Conservation (phyloP, 2,113 vertebrate genomes). For the Heloderma charlesbogerti region DNA sequence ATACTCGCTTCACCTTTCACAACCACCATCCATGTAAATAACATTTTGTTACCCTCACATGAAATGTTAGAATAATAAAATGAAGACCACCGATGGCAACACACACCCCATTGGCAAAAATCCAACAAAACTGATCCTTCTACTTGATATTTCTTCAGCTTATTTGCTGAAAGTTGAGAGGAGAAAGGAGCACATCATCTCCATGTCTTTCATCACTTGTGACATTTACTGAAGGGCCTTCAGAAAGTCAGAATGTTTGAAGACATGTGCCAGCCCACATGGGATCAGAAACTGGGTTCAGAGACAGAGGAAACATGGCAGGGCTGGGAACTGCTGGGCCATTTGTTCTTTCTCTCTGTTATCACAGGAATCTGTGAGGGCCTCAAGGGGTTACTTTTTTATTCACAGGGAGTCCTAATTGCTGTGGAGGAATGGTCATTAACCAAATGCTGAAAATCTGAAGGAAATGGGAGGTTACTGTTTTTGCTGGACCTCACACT, state of each 20-base stretch:
- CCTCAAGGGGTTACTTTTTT: not conserved
- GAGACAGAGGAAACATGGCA: not conserved
- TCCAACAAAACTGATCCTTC: not conserved
- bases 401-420: not conserved
- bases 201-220: not conserved
- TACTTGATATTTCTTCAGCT: not conserved
- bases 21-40: not conserved
- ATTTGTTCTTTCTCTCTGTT: not conserved
- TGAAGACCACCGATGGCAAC: not conserved
- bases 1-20: not conserved
- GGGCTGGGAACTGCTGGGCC: not conserved
- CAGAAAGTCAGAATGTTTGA: not conserved
- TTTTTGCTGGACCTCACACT: not conserved
- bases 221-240: not conserved
- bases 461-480: not conserved
- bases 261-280: not conserved
- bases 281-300: not conserved
- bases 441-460: not conserved
- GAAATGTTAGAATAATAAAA: not conserved
- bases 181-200: not conserved
- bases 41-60: not conserved
- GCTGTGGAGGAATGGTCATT: not conserved
- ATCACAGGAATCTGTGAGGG: not conserved
- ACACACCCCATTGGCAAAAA: not conserved
- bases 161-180: not conserved